Evolutionary conservation across 1,140 invertebrate genomes (phyloP).

Genomic region (Rhizoglyphus robini): DNA sequence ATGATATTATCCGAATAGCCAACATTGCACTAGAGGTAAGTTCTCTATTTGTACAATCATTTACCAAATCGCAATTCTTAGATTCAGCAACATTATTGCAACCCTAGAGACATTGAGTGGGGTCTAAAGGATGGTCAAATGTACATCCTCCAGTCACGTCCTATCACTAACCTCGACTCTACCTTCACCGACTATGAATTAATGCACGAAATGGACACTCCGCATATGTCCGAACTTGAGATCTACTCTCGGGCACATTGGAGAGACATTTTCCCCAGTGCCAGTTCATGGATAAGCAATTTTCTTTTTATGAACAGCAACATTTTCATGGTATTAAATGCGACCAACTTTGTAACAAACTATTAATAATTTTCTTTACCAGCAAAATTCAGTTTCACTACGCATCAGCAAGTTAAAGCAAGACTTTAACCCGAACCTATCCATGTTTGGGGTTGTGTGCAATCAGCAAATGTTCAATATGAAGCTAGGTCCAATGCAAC

Average conservation of each 20-base stretch:
- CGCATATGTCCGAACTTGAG: slow-evolving; percentile 16
- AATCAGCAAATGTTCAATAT: slow-evolving; percentile 21
- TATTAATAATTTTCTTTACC: not conserved
- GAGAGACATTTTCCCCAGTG: slow-evolving; percentile 18
- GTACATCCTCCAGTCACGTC: slow-evolving; percentile 23
- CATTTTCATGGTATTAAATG: not conserved
- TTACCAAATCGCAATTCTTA: not conserved
- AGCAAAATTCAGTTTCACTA: not conserved
- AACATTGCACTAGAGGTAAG: slow-evolving; percentile 11
- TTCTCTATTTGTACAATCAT: not conserved
- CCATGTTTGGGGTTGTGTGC: not conserved
- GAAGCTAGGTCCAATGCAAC: not conserved
- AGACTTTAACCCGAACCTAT: slow-evolving; percentile 12
- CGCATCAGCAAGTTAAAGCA: slow-evolving; percentile 3
- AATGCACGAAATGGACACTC: slow-evolving; percentile 24
- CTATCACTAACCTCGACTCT: slow-evolving; percentile 20
- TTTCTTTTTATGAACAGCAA: not conserved
- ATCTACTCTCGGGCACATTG: slow-evolving; percentile 23
- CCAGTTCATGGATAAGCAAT: slow-evolving; percentile 5
- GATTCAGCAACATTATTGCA: slow-evolving; percentile 12
- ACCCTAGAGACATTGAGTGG: slow-evolving; percentile 26
- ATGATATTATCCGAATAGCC: slow-evolving; percentile 2
- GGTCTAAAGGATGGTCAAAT: slow-evolving; percentile 18
- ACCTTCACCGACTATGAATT: slow-evolving; percentile 23
- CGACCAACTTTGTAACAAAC: not conserved